These are phyloP conservation scores for Anastrepha obliqua DNA, from an alignment of 1,140 invertebrate genomes.

Conservation along the genomic window DNA sequence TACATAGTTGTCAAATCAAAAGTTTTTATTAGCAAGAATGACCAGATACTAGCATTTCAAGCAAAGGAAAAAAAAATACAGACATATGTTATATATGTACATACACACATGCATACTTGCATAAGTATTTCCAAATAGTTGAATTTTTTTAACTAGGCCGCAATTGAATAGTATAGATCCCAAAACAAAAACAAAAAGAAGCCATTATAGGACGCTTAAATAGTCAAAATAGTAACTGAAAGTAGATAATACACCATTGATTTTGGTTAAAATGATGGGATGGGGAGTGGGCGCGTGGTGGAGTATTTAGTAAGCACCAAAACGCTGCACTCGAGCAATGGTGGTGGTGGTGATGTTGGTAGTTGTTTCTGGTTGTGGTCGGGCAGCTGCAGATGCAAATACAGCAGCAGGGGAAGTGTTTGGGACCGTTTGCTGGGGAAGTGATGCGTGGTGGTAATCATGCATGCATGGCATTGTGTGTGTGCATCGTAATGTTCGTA, in stretches of 20 bases:
- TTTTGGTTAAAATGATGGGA: too few species aligned
- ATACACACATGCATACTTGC: neutral
- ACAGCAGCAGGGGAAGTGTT: neutral
- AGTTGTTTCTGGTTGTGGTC: neutral
- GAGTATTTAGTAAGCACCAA: neutral
- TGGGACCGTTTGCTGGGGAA: neutral
- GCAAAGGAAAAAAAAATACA: neutral
- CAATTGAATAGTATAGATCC: conserved; percentile 8
- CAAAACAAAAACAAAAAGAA: neutral
- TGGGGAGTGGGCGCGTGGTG: neutral
- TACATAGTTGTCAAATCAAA: too few species aligned
- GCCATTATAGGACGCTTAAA: neutral
- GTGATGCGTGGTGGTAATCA: neutral
- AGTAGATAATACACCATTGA: too few species aligned
- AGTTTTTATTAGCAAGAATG: too few species aligned
- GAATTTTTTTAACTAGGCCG: conserved; percentile 49
- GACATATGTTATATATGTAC: neutral
- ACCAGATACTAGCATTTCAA: neutral
- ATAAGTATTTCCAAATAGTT: conserved; percentile 19
- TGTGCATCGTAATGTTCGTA: neutral
- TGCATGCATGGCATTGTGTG: neutral
- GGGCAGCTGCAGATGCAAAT: neutral
- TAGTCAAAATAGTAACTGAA: neutral
- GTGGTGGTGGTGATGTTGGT: too few species aligned
- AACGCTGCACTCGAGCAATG: neutral